Evolutionary conservation across 2,888 invertebrate genomes (phyloP), one percentile per base, ranked within the genome.

Genomic region (Gymnocheta viridis): DNA sequence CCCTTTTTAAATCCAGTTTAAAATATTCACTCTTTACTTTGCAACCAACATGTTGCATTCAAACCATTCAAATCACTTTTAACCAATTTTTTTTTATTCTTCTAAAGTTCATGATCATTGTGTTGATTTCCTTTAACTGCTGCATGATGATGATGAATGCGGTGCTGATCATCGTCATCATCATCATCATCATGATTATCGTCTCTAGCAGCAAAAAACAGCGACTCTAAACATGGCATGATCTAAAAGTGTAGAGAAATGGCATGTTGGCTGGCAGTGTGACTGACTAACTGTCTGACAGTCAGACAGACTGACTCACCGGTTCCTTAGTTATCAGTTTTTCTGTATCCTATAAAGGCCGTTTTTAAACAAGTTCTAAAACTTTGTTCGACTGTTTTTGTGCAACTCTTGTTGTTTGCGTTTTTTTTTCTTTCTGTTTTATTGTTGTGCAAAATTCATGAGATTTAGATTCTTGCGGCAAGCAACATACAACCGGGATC

Each of bases 351-450:
- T 66, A 77, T 38, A 62, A 73, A 83, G 79, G 29, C 66, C 74
- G 81, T 24, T 78, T 80, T 80, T 77, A 84, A 84, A 84, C 84
- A 69, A 84, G 84, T 84, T 84, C 84, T 84, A 78, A 74, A 84
- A 81, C 32, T 64, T 64, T 76, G 62, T 76, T 60, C 9, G 29
- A 51, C 62, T 58, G 72, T 38, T 72, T 56, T 29, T 54, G 29
- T 19, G 17, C 76, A 66, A 47, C 49, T 19, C 41, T 62, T 60
- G 35, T 60, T 73, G 29, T 17, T 66, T 70, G 14, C n/a, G n/a
- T n/a, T n/a, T n/a, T n/a, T n/a, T n/a, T n/a, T n/a, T n/a, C n/a
- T n/a, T 12, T 24, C 56, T 29, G 35, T 32, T 35, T 58, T 12
- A 24, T 19, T 58, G 9, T 49, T 64, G 51, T 29, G 41, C 74